Conservation (phyloP, 2,888 invertebrate genomes). For the Saturnia pavonia region DNA sequence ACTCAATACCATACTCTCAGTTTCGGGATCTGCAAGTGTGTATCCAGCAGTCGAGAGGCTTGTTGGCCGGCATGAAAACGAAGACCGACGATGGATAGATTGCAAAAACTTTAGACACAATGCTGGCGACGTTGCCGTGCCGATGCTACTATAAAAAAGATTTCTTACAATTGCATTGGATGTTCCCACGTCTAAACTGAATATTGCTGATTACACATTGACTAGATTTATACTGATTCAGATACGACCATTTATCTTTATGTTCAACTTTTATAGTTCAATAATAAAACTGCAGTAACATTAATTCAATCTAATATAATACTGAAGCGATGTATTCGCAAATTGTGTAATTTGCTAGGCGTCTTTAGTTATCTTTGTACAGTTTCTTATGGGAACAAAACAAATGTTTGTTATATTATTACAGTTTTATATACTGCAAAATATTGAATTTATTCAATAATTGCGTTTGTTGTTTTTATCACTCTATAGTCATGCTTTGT, state of each 20-base stretch:
- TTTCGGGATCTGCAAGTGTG: too few relatives aligned
- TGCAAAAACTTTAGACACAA: too few relatives aligned
- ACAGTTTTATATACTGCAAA: constrained; percentile 16
- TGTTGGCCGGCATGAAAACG: too few relatives aligned
- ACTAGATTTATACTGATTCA: not conserved
- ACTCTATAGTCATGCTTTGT: too few relatives aligned
- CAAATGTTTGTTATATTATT: constrained; percentile 29
- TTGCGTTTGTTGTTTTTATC: not conserved
- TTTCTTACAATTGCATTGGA: constrained; percentile 4
- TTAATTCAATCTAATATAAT: constrained; percentile 20
- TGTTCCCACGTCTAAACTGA: not conserved
- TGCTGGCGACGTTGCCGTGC: too few relatives aligned
- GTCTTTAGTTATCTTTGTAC: not conserved
- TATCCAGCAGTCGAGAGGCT: too few relatives aligned
- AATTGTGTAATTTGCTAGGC: constrained; percentile 24
- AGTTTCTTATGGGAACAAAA: not conserved
- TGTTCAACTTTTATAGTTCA: constrained; percentile 3
- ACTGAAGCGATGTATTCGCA: not conserved
- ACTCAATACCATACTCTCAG: too few relatives aligned
- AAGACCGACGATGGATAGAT: too few relatives aligned
- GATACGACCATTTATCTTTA: not conserved
- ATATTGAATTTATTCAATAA: not conserved
- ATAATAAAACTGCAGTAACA: constrained; percentile 8
- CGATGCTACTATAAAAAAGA: not conserved
- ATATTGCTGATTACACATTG: not conserved